A percentile compares a stretch with the other conserved stretches of the same genome.
These are phyloP conservation scores for Ferrisia virgata DNA, from an alignment of 2,888 invertebrate genomes.

Conservation along the genomic window DNA sequence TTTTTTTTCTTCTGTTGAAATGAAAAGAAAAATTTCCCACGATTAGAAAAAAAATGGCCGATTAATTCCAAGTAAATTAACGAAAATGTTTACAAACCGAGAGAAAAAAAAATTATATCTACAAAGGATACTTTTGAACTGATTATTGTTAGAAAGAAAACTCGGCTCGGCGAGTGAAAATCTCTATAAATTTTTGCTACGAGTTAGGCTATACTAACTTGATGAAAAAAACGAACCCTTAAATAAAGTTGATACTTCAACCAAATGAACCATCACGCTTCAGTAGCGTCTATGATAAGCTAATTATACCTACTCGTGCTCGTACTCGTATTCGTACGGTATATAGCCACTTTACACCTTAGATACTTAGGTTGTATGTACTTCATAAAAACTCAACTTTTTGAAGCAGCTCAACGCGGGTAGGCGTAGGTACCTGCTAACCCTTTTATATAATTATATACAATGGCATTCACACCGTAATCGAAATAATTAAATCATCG, in stretches of 20 bases:
- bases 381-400: not conserved
- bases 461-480: too few species aligned
- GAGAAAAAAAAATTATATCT: not conserved
- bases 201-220: too few species aligned
- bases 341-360: not conserved
- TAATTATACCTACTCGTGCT: not conserved
- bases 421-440: not conserved
- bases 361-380: too few species aligned
- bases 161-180: not conserved
- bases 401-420: not conserved
- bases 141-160: not conserved
- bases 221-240: not conserved
- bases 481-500: not conserved
- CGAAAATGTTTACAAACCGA: not conserved
- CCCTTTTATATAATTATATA: too few species aligned
- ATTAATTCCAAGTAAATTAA: not conserved
- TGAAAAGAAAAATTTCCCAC: not conserved
- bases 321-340: not conserved
- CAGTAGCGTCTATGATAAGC: not conserved
- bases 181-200: not conserved
- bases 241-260: not conserved
- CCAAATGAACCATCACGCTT: not conserved
- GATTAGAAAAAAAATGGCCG: not conserved
- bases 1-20: not conserved
- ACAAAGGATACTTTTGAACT: not conserved